Evolutionary conservation across 2,113 vertebrate species (phyloP), one percentile per base, ranked within the genome.

Genomic region (Sapayoa aenigma): DNA sequence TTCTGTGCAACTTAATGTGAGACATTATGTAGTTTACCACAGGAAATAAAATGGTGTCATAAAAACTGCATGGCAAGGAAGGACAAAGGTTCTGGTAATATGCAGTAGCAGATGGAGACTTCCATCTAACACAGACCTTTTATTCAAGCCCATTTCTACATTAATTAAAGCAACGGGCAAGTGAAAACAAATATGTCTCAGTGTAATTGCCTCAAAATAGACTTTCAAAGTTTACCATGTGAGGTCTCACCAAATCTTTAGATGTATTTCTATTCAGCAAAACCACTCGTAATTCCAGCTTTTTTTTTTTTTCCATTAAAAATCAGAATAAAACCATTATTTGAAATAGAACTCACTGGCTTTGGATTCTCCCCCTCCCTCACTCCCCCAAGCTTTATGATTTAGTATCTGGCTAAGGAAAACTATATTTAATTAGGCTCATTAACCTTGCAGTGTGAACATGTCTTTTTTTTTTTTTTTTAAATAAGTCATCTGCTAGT

Each of bases 361-460:
- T 96, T 96, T 75, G 24, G 49, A 89, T 86, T 88, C 44, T 59
- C 2, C 30, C 83, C 91, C 73, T 71, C 73, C 90, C 41, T 59
- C 41, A 22, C 6, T 59, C 65, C 87, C 59, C 41, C 41, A 91
- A 56, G 92, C 88, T 94, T 92, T 79, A 94, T 90, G 80, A 96
- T 96, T 96, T 96, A 97, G 88, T 95, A 90, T 96, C 90, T 96
- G 93, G 93, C 88, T 95, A 95, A 90, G 94, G 65, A 97, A 96
- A 96, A 95, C 95, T 93, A 81, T 92, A 96, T 97, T 96, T 97
- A 97, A 97, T 97, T 97, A 96, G 92, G 94, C 95, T 96, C 86
- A 97, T 97, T 97, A 97, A 97, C 96, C 95, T 97, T 97, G 96
- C 96, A 96, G 96, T 96, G 96, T 96, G 95, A 97, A 96, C 93